Base-by-base conservation (phyloP, 2,888 invertebrate species). In the Xestia rhomboidea region DNA sequence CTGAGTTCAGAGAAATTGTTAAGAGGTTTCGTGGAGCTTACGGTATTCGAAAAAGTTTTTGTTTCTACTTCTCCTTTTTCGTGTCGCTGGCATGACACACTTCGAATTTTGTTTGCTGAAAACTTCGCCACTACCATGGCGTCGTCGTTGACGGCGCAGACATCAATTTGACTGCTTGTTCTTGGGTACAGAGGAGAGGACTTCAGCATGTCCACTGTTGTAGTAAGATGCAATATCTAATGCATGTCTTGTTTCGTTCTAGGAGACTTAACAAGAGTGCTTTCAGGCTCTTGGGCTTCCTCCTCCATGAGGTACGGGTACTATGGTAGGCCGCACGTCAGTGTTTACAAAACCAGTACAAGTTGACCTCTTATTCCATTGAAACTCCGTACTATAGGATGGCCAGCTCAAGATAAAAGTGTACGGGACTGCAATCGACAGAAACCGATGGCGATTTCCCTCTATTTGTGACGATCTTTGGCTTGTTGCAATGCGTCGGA, bases 1-100 rank as follows among this genome's bases (percentile, higher is more conserved):
- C 21, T 68, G 18, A 44, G 68, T 76, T 63, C 62, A 13, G n/a
- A 54, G 51, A 44, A 68, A 76, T 38, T 68, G 6, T 79, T 62
- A 73, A 57, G 54, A 7, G 10, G n/a, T 77, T 46, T 30, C 15
- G 13, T 49, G 49, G 1, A 62, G 13, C 18, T 18, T 30, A 3
- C 10, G 21, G 15, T 41, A 54, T 46, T 30, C 3, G 18, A 54
- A 30, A 18, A 64, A 2, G 3, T 1, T 15, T 57, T 60, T 60
- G 30, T 18, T 8, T 30, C 4, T 8, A 34, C 30, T 11, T 62
- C 4, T 18, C 10, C 3, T 60, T 57, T 30, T 21, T 18, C 18
- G 21, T 30, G 60, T 60, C 21, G 60, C 60, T 60, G 60, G 30
- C 18, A 60, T 21, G 60, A 30, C 8, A 60, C 21, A 60, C 30